Conservation (phyloP, 2,888 invertebrate genomes). For the Thymelicus acteon region DNA sequence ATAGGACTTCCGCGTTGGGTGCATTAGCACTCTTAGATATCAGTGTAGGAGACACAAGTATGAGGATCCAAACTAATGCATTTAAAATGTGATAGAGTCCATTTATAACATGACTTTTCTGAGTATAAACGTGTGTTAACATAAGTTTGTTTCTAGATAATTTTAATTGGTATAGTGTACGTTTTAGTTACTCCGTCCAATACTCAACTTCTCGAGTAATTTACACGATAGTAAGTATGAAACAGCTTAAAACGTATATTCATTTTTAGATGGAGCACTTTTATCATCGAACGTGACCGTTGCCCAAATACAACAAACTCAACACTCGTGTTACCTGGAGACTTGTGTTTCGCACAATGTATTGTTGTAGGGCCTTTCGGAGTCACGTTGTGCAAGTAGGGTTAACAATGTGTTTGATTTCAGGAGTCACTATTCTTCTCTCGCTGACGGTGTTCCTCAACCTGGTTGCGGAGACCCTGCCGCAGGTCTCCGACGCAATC, state of each 20-base stretch:
- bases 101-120: constrained; percentile 20
- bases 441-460: constrained; percentile 99
- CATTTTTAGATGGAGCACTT: background rate
- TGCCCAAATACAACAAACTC: constrained; percentile 1
- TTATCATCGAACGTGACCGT: background rate
- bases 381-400: constrained; percentile 55
- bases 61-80: too few species aligned
- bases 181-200: constrained; percentile 7
- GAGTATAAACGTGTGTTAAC: too few species aligned
- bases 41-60: background rate
- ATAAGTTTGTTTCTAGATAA: background rate
- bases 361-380: constrained; percentile 7
- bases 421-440: constrained; percentile 99
- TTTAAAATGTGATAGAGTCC: too few species aligned
- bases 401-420: constrained; percentile 89
- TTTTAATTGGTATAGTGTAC: constrained; percentile 1
- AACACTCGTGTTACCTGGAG: constrained; percentile 5
- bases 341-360: constrained; percentile 7
- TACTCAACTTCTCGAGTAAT: background rate
- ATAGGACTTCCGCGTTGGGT: constrained; percentile 95
- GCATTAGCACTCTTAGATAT: constrained; percentile 88
- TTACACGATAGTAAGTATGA: constrained; percentile 5
- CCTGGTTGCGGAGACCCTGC: constrained; percentile 99
- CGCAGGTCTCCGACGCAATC: constrained; percentile 99
- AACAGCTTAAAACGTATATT: background rate